A percentile compares a stretch with the other conserved stretches of the same genome.
These are phyloP conservation scores for Furcifer pardalis DNA, from an alignment of 2,797 vertebrate genomes.

Conservation along the genomic window DNA sequence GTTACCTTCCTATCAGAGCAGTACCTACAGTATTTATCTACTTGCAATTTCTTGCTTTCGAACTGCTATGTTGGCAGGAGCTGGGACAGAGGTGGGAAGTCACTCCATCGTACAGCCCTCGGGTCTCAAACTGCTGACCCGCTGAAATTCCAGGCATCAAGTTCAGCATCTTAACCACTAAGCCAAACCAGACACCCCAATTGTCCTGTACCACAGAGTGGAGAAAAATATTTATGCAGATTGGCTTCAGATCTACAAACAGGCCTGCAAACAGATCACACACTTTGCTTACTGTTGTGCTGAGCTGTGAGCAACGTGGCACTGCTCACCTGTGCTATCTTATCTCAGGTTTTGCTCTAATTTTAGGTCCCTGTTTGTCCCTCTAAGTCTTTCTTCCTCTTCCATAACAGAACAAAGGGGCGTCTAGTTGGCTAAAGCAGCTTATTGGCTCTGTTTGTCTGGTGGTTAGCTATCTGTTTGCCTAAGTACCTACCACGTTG, in stretches of 20 bases:
- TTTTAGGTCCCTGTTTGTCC: slow-evolving; percentile 47
- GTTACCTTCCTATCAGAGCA: no score
- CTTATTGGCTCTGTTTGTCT: slow-evolving; percentile 72
- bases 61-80: no score
- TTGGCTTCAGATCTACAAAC: neutral
- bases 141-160: no score
- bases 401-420: slow-evolving; percentile 56
- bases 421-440: slow-evolving; percentile 68
- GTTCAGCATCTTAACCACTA: no score
- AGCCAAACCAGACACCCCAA: fast-evolving
- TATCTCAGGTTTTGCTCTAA: slow-evolving; percentile 19
- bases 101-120: no score
- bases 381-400: slow-evolving; percentile 31
- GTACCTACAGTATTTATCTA: no score
- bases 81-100: no score
- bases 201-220: fast-evolving
- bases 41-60: no score
- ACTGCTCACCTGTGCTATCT: neutral
- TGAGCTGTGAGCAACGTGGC: neutral
- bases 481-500: slow-evolving; percentile 69
- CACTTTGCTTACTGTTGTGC: fast-evolving
- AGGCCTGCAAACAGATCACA: fast-evolving
- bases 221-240: neutral
- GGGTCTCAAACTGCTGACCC: no score
- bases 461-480: slow-evolving; percentile 67